phyloP scores from a whole-genome alignment of 2,797 vertebrate genomes.

The Sebastes taczanowskii region DNA sequence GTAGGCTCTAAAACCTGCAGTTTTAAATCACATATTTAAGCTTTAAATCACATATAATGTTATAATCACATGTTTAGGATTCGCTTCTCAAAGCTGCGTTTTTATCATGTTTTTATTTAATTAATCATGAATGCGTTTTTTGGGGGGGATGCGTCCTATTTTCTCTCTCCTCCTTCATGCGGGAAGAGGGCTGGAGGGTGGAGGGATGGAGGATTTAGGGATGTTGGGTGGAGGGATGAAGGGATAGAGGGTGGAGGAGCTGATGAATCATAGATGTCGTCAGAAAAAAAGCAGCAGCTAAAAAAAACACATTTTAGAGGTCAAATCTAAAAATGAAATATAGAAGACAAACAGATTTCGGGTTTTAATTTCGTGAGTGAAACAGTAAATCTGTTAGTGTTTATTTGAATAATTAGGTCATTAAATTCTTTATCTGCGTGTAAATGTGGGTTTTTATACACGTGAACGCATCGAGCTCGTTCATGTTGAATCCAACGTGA shows the following conservation, averaged over 20 bases:
- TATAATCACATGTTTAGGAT: neutral
- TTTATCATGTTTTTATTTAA: neutral
- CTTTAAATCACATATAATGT: neutral
- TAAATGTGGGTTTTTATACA: no score
- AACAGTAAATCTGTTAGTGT: neutral
- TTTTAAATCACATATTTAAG: neutral
- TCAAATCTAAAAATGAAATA: neutral
- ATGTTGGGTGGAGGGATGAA: neutral
- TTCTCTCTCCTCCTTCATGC: conserved; percentile 28
- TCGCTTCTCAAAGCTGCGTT: neutral
- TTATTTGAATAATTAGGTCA: neutral
- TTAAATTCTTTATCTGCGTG: neutral
- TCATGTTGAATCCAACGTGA: neutral
- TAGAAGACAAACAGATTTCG: neutral
- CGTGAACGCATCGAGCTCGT: neutral
- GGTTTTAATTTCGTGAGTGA: neutral
- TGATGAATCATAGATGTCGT: conserved; percentile 59
- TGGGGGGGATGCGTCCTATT: neutral
- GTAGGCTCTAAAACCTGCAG: neutral
- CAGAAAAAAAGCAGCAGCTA: conserved; percentile 14
- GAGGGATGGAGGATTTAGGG: conserved; percentile 15
- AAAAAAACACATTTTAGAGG: neutral
- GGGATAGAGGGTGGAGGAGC: conserved; percentile 25
- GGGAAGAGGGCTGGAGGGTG: neutral
- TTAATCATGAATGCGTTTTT: neutral